Percentiles rank a stretch among this genome's conserved stretches.
phyloP scores from a whole-genome alignment of 2,113 vertebrate species.

The Casuarius casuarius region DNA sequence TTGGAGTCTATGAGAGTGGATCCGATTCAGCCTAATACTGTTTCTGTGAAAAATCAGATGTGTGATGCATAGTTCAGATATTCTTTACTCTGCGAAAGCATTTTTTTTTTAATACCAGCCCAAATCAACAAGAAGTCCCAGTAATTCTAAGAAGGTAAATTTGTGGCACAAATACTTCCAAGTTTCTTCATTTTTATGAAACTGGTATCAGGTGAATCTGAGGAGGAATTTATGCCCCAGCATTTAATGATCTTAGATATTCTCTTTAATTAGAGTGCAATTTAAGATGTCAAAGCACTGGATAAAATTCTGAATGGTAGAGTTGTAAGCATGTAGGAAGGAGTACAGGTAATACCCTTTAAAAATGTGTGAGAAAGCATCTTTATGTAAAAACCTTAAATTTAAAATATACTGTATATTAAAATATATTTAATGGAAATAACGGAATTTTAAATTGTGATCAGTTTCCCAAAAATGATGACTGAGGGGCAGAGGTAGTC shows the following conservation, averaged over 20 bases:
- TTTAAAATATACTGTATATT: background rate
- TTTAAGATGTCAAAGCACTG: background rate
- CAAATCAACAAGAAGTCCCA: background rate
- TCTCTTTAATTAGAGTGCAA: background rate
- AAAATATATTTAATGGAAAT: background rate
- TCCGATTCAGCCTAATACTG: background rate
- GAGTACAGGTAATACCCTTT: background rate
- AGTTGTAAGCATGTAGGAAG: background rate
- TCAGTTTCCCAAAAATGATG: background rate
- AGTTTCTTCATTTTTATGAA: background rate
- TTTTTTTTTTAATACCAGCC: background rate
- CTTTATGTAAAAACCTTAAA: background rate
- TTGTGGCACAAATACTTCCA: background rate
- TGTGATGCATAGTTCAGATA: background rate
- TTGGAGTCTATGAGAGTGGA: background rate
- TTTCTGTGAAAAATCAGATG: accelerated
- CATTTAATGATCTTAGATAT: background rate
- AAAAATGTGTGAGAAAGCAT: background rate
- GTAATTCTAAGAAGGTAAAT: background rate
- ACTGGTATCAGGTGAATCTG: background rate
- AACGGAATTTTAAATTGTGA: background rate
- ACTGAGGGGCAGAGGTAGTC: background rate
- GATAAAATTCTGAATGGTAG: accelerated
- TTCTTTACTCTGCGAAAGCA: background rate
- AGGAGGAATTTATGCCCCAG: background rate